Base-by-base conservation (phyloP, 2,888 invertebrate genomes). In the Lamproptera curius region DNA sequence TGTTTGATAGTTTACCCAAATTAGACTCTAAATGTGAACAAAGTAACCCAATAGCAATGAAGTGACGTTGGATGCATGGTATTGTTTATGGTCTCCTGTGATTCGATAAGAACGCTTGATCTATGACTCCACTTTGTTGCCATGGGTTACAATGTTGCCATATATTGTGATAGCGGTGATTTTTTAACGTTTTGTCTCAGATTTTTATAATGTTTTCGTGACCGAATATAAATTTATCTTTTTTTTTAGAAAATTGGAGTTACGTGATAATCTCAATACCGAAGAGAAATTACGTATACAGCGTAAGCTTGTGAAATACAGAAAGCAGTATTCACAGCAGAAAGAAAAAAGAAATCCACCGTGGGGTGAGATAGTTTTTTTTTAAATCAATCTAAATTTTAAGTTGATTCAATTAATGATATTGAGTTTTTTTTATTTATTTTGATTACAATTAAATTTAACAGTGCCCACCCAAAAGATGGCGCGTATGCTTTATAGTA, bases 401-500 rank as follows among this genome's bases (percentile, higher is more conserved):
- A n/a, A 10, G 3, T 2, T 16, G 11, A 16, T 33, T n/a, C 4
- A n/a, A n/a, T n/a, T n/a, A n/a, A n/a, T n/a, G 20, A 17, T 20
- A 13, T 28, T 26, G n/a, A 42, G 13, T 14, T 42, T 34, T 20
- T 37, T 6, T 13, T n/a, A 46, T 20, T 28, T n/a, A n/a, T n/a
- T n/a, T 38, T 35, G 39, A 33, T 43, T 43, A n/a, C n/a, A n/a
- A n/a, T n/a, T n/a, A n/a, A n/a, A n/a, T n/a, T 45, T 5, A 10
- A n/a, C 63, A 96, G 97, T 97, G 35, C 97, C 97, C 0, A 96
- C 97, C 0, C 97, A 97, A 75, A 98, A 97, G 83, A 95, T 97
- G 94, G 95, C 97, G 0, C 90, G 98, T 4, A 87, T 97, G 62
- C 76, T 98, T 45, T 96, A 95, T 28, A 97, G 97, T 8, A 95